phyloP scores from a whole-genome alignment of 2,113 vertebrate genomes.

The Marmota monax region DNA sequence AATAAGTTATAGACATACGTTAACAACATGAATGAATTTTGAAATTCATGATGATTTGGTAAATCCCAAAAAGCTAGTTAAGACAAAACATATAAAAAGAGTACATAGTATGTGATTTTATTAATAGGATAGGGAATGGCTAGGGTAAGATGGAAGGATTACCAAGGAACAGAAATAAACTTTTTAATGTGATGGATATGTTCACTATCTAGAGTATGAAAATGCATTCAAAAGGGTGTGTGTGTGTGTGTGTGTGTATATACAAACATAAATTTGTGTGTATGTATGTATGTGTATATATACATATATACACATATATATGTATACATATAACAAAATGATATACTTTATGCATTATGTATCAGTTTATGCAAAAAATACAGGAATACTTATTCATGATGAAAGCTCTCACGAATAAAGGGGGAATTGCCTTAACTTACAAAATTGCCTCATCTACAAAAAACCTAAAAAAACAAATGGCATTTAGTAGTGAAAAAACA shows the following conservation, averaged over 20 bases:
- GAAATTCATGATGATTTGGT: not conserved
- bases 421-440: not conserved
- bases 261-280: too few relatives aligned
- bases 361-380: not conserved
- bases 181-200: not conserved
- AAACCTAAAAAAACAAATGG: too few relatives aligned
- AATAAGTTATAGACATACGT: too few relatives aligned
- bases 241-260: too few relatives aligned
- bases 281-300: not conserved
- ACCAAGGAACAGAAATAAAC: too few relatives aligned
- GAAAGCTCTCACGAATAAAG: not conserved
- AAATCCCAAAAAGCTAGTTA: not conserved
- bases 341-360: not conserved
- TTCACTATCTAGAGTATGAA: not conserved
- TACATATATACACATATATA: not conserved
- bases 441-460: not conserved
- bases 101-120: not conserved
- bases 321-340: not conserved
- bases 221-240: not conserved
- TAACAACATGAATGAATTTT: not conserved
- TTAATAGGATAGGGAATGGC: not conserved
- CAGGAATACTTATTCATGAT: not conserved
- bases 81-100: not conserved
- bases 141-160: not conserved
- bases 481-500: not conserved